Conservation (phyloP, 2,113 vertebrate species). For the Azemiops feae region DNA sequence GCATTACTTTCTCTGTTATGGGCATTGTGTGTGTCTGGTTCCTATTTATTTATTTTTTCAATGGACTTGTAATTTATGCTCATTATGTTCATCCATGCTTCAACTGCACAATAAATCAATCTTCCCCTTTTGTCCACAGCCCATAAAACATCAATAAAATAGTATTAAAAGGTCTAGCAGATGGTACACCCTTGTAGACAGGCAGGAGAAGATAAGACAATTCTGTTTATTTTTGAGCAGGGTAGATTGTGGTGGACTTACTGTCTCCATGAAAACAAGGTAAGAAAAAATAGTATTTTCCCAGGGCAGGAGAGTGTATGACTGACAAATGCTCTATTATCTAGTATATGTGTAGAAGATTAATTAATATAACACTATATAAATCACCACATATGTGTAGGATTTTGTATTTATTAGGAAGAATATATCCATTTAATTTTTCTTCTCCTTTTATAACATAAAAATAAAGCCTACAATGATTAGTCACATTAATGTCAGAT, state of each 20-base stretch:
- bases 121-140: constrained; percentile 14
- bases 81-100: constrained; percentile 44
- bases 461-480: not conserved
- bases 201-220: not conserved
- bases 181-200: constrained; percentile 14
- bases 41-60: constrained; percentile 54
- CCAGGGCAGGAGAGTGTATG: not conserved
- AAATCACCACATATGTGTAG: not conserved
- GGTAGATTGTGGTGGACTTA: constrained; percentile 15
- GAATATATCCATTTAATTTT: not conserved
- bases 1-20: constrained; percentile 44
- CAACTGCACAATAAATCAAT: constrained; percentile 50
- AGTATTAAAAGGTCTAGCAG: constrained; percentile 32
- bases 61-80: constrained; percentile 41
- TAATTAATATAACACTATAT: not conserved
- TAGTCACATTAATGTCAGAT: not conserved
- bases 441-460: not conserved
- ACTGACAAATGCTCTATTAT: not conserved
- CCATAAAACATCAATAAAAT: constrained; percentile 41
- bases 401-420: not conserved
- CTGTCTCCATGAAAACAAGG: constrained; percentile 25
- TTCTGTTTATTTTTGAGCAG: constrained; percentile 14
- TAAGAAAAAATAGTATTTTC: not conserved
- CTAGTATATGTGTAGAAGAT: not conserved
- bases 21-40: constrained; percentile 44